phyloP scores from a whole-genome alignment of 1,140 invertebrate species.

The Pissodes strobi region DNA sequence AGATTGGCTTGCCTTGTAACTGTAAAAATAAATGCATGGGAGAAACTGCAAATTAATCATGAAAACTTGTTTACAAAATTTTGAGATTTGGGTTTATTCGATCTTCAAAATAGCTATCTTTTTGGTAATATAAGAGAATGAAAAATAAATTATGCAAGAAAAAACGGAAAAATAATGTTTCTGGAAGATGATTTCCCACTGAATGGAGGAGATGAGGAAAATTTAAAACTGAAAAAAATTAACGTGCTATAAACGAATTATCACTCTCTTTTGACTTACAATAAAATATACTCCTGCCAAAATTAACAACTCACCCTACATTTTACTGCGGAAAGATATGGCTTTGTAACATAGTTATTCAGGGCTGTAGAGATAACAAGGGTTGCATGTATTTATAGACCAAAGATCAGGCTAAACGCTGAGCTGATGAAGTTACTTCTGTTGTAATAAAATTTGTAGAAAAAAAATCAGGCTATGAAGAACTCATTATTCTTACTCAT shows the following conservation, averaged over 20 bases:
- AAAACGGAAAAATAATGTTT: constrained; percentile 17
- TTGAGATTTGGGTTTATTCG: not conserved
- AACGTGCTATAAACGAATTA: not conserved
- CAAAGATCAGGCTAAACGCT: constrained; percentile 16
- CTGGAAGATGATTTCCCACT: too few relatives aligned
- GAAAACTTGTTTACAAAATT: constrained; percentile 20
- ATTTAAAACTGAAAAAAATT: constrained; percentile 12
- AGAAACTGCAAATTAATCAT: constrained; percentile 14
- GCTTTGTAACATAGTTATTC: constrained; percentile 23
- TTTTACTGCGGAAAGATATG: constrained; percentile 27
- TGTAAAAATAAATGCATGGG: constrained; percentile 25
- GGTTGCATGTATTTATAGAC: constrained; percentile 27
- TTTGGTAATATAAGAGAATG: constrained; percentile 15
- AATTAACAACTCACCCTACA: constrained; percentile 19
- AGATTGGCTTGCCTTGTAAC: constrained; percentile 1
- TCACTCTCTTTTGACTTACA: constrained; percentile 19
- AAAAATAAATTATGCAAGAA: constrained; percentile 20
- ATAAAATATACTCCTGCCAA: constrained; percentile 5
- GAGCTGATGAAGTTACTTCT: constrained; percentile 20
- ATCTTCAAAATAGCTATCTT: constrained; percentile 30
- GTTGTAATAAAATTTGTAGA: constrained; percentile 25
- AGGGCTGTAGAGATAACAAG: constrained; percentile 15
- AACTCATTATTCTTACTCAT: constrained; percentile 33
- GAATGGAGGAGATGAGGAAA: too few relatives aligned
- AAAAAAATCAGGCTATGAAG: constrained; percentile 9